phyloP scores from a whole-genome alignment of 2,113 vertebrate genomes.

The Arothron firmamentum region DNA sequence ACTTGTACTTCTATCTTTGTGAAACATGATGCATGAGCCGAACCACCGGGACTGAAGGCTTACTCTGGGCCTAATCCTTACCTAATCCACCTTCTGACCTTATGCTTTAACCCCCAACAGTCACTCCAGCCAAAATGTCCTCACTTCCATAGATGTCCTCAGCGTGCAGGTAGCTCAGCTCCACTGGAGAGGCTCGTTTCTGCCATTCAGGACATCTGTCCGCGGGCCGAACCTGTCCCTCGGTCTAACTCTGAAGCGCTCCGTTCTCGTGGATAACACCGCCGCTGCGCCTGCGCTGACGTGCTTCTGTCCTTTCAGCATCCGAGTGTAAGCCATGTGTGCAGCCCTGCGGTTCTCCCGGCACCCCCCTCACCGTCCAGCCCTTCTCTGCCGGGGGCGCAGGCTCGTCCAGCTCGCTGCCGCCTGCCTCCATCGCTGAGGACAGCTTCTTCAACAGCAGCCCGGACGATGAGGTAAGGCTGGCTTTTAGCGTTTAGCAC shows the following conservation, averaged over 20 bases:
- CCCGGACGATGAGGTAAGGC: constrained; percentile 77
- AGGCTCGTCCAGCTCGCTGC: constrained; percentile 62
- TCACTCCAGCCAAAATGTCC: too few species aligned
- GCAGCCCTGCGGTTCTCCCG: constrained; percentile 36
- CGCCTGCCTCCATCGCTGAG: constrained; percentile 70
- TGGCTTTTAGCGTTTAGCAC: background rate
- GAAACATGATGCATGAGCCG: background rate
- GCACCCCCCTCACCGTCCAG: constrained; percentile 21
- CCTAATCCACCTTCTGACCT: too few species aligned
- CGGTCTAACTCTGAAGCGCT: too few species aligned
- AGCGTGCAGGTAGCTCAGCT: too few species aligned
- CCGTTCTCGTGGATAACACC: too few species aligned
- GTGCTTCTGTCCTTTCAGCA: constrained; percentile 58
- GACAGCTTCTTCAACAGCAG: constrained; percentile 69
- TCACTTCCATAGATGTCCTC: too few species aligned
- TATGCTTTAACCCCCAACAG: too few species aligned
- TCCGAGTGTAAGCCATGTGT: constrained; percentile 82
- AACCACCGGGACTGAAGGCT: background rate
- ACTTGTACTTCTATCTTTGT: background rate
- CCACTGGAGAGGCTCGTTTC: too few species aligned
- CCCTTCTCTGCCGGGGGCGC: constrained; percentile 19
- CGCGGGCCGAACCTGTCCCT: too few species aligned
- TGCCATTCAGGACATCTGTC: too few species aligned
- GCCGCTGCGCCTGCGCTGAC: too few species aligned
- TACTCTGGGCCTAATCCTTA: background rate